Percentiles rank a stretch among this genome's conserved stretches.
phyloP scores from a whole-genome alignment of 2,113 vertebrate genomes.

The Saimiri boliviensis region DNA sequence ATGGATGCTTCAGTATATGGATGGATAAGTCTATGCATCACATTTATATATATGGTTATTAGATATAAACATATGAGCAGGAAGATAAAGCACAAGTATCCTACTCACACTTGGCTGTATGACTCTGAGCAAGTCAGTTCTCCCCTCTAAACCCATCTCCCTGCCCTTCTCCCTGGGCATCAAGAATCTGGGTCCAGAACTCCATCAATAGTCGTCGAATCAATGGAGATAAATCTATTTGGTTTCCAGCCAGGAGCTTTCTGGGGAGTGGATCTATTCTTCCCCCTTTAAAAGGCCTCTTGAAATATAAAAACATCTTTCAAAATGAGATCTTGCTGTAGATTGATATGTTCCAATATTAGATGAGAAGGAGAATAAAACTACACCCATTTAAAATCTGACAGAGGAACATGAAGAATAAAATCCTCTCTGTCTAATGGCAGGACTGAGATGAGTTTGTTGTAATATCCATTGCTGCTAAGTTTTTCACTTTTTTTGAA shows the following conservation, averaged over 20 bases:
- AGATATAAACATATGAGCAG: not conserved
- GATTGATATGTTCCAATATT: slow-evolving; percentile 41
- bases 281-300: slow-evolving; percentile 25
- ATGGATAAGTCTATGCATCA: not conserved
- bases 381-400: slow-evolving; percentile 53
- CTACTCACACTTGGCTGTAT: not conserved
- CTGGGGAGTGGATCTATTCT: not conserved
- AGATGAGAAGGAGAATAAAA: slow-evolving; percentile 39
- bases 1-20: not conserved
- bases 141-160: not conserved
- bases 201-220: not conserved
- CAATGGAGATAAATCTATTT: slow-evolving; percentile 32
- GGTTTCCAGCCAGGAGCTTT: slow-evolving; percentile 22
- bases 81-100: not conserved
- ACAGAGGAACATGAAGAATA: not conserved
- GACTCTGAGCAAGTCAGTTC: not conserved
- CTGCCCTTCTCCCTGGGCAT: not conserved
- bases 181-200: not conserved
- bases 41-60: too few relatives aligned
- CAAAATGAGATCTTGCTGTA: slow-evolving; percentile 26
- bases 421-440: not conserved
- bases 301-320: slow-evolving; percentile 54
- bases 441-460: not conserved
- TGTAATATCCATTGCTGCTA: not conserved
- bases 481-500: slow-evolving; percentile 34